These are phyloP conservation scores for Lepisosteus oculatus DNA, from an alignment of 2,113 vertebrate genomes.

Conservation along the genomic window DNA sequence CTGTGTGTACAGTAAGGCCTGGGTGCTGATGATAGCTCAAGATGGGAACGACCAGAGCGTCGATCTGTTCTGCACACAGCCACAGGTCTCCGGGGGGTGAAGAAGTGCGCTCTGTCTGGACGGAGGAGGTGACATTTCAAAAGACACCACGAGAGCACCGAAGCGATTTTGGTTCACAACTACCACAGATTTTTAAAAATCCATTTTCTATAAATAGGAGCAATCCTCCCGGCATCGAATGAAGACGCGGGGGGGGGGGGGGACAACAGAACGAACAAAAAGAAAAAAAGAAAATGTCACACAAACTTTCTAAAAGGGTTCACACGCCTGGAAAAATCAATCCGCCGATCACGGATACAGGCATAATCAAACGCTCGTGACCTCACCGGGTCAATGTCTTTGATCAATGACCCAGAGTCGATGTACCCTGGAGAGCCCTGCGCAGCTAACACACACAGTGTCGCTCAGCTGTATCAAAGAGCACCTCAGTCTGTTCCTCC, in stretches of 20 bases:
- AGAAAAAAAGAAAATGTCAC: not conserved
- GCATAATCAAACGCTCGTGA: not conserved
- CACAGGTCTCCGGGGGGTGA: no score
- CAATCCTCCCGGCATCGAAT: no score
- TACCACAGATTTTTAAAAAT: no score
- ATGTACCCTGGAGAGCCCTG: not conserved
- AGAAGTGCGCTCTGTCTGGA: no score
- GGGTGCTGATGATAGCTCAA: no score
- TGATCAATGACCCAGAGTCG: constrained; percentile 12
- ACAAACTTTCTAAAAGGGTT: not conserved
- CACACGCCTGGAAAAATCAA: not conserved
- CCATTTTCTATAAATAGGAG: no score
- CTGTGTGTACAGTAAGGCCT: no score
- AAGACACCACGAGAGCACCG: no score
- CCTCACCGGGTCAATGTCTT: not conserved
- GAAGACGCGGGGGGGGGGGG: not conserved
- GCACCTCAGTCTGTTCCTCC: not conserved
- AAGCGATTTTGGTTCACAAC: no score
- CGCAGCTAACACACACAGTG: not conserved
- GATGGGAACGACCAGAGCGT: no score
- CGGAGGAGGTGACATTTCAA: no score
- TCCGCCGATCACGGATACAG: not conserved
- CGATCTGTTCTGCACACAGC: no score
- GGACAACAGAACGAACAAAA: not conserved
- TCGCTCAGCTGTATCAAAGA: not conserved